Conservation (phyloP, 2,888 invertebrate genomes). For the Crossocerus cetratus region DNA sequence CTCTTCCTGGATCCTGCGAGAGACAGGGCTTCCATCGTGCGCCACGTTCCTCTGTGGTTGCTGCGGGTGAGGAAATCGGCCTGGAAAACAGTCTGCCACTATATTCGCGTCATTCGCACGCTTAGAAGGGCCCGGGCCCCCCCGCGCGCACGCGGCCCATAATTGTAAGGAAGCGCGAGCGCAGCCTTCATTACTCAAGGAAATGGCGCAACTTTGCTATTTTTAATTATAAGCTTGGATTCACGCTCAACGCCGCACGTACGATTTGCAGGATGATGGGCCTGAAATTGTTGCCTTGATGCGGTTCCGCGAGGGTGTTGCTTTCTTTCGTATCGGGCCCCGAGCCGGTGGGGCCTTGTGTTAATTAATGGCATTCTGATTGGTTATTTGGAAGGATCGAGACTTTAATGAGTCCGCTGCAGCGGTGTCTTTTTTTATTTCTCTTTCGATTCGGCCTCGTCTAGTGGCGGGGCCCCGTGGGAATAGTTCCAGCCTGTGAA, state of each 20-base stretch:
- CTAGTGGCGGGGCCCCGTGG: constrained; percentile 38
- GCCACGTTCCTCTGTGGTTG: too few relatives aligned
- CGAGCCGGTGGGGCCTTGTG: not conserved
- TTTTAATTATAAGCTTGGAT: constrained; percentile 48
- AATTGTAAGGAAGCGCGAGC: constrained; percentile 29
- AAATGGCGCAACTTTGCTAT: constrained; percentile 55
- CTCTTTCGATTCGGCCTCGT: constrained; percentile 45
- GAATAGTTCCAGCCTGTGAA: constrained; percentile 40
- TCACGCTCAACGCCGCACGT: not conserved
- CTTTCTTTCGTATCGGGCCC: not conserved
- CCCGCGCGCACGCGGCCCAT: too few relatives aligned
- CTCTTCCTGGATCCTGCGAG: not conserved
- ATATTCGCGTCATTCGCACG: constrained; percentile 1
- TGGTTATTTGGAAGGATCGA: too few relatives aligned
- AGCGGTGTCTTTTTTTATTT: constrained; percentile 39
- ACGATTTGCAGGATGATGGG: too few relatives aligned
- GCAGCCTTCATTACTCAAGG: constrained; percentile 41
- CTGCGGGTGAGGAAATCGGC: constrained; percentile 17
- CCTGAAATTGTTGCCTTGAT: not conserved
- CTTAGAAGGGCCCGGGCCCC: not conserved
- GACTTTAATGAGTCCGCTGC: not conserved
- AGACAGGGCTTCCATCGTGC: too few relatives aligned
- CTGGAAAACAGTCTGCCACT: not conserved
- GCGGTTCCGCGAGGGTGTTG: not conserved
- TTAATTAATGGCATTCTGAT: not conserved